A percentile compares a stretch with the other conserved stretches of the same genome.
phyloP scores from a whole-genome alignment of 2,113 vertebrate species.

The Pseudorhombus dupliciocellatus region DNA sequence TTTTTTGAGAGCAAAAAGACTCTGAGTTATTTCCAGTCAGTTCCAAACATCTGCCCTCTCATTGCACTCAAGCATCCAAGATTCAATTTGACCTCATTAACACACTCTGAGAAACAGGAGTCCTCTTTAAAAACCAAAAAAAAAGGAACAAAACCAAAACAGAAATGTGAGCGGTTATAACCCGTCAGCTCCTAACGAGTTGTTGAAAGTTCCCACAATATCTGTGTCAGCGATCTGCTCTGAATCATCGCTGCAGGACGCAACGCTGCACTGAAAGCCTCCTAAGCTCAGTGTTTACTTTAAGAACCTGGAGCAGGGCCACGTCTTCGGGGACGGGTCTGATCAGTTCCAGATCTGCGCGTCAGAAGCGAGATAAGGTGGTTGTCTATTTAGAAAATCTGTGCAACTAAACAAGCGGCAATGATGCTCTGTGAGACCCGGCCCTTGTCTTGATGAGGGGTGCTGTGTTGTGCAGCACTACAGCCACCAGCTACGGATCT shows the following conservation, averaged over 20 bases:
- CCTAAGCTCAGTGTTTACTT: slow-evolving; percentile 59
- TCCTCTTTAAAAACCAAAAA: background rate
- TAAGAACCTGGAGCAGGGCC: slow-evolving; percentile 39
- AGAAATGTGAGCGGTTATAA: background rate
- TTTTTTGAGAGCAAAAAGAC: background rate
- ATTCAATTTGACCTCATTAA: slow-evolving; percentile 13
- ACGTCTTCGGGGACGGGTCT: slow-evolving; percentile 31
- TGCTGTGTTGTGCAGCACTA: background rate
- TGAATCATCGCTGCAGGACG: slow-evolving; percentile 32
- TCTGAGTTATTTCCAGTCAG: background rate
- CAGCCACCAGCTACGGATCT: slow-evolving; percentile 6
- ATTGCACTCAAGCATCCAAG: background rate
- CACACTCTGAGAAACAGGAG: background rate
- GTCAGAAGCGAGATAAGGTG: slow-evolving; percentile 57
- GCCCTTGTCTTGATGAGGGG: slow-evolving; percentile 43
- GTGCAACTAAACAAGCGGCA: slow-evolving; percentile 66
- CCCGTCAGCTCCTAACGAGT: slow-evolving; percentile 13
- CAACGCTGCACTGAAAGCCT: slow-evolving; percentile 24
- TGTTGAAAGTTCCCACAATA: slow-evolving; percentile 2
- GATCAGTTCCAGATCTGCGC: slow-evolving; percentile 65
- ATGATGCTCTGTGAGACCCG: slow-evolving; percentile 12
- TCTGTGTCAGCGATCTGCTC: slow-evolving; percentile 25
- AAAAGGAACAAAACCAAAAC: background rate
- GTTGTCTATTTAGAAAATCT: slow-evolving; percentile 42
- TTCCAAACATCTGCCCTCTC: background rate